phyloP scores from a whole-genome alignment of 2,888 invertebrate genomes.

The Nomada fucata region DNA sequence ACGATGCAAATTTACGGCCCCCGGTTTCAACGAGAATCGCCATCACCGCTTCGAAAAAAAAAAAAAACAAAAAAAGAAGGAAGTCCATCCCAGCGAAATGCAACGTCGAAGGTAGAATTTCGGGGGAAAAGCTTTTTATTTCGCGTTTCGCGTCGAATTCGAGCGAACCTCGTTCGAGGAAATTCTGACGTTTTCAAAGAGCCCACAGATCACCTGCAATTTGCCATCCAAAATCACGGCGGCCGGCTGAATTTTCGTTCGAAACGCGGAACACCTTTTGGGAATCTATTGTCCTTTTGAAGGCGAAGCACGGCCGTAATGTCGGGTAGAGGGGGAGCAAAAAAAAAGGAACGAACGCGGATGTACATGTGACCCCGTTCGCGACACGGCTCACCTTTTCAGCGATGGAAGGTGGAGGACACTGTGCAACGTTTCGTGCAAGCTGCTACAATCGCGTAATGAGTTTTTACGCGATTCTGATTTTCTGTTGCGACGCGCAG shows the following conservation, averaged over 20 bases:
- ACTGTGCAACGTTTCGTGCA: neutral
- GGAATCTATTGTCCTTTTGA: slow-evolving; percentile 6
- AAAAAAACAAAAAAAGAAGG: neutral
- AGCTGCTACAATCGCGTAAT: neutral
- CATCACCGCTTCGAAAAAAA: too few relatives aligned
- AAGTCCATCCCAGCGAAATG: neutral
- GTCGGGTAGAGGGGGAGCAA: neutral
- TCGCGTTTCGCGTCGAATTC: neutral
- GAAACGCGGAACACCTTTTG: neutral
- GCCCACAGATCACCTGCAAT: neutral
- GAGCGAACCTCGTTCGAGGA: neutral
- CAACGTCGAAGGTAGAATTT: neutral
- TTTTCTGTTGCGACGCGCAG: neutral
- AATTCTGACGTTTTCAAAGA: neutral
- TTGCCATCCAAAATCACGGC: neutral
- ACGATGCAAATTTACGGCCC: neutral
- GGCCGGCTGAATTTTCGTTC: neutral
- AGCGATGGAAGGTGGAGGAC: neutral
- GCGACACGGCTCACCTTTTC: neutral
- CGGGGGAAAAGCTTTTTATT: neutral
- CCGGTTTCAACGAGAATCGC: neutral
- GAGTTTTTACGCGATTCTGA: neutral
- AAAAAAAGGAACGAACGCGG: neutral
- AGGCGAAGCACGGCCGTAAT: neutral
- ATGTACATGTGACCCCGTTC: slow-evolving; percentile 7